Base-by-base conservation (phyloP, 2,888 invertebrate genomes). In the Ganaspis brasiliensis region DNA sequence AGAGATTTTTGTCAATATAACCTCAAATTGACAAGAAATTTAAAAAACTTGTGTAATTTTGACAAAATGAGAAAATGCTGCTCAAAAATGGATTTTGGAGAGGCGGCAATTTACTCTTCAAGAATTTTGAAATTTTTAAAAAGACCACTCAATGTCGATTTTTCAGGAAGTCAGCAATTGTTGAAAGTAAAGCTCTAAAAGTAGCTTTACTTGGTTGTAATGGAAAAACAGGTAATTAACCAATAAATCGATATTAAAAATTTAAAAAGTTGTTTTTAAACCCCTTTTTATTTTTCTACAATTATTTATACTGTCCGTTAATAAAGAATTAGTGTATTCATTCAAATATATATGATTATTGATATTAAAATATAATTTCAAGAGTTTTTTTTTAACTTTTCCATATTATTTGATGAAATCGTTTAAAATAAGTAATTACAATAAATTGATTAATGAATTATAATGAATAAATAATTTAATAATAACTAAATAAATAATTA, bases 131-230 rank as follows among this genome's bases (percentile, higher is more conserved):
- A 61, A 61, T 61, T 19, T 19, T 19, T 10, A 19, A 16, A 12
- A 37, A 21, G 19, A 37, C 5, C 4, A 2, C 10, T 10, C 61
- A 61, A 10, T 37, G 4, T 56, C 72, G 72, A 45, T 37, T 19
- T 37, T 78, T 72, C 21, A 19, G 45, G 26, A 56, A 40, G 8
- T 61, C 61, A 12, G 8, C 56, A 14, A 16, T 26, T 14, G n/a
- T 45, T 12, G n/a, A 61, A 1, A 40, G 45, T 8, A 70, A 70
- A 49, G 55, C 73, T 0, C 74, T 93, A 92, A 94, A 94, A 86
- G 92, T 94, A 10, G 92, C 93, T 8, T 91, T 94, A 52, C 92
- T 93, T 75, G 94, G 94, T 1, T 93, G 93, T 12, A 92, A 92
- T 52, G 93, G 93, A 49, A 89, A 90, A 77, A 93, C 93, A 82